Evolutionary conservation across 2,888 invertebrate species (phyloP).

Genomic region (Eupeodes luniger): DNA sequence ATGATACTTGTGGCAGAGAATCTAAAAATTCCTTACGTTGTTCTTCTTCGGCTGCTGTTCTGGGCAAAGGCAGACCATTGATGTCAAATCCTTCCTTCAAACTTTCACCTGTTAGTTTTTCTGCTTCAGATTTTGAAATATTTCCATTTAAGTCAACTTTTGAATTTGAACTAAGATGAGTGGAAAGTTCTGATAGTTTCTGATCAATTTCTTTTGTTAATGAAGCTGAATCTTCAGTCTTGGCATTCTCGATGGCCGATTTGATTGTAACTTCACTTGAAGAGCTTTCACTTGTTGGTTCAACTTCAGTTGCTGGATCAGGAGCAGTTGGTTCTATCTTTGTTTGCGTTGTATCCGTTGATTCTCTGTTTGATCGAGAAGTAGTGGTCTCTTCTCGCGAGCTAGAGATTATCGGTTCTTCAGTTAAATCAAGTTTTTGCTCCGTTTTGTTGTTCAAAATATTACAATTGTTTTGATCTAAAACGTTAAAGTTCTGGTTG

Average conservation of each 20-base stretch:
- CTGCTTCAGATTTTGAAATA: constrained; percentile 28
- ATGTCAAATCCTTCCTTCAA: constrained; percentile 52
- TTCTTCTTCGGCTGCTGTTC: constrained; percentile 81
- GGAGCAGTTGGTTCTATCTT: constrained; percentile 20
- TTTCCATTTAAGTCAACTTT: constrained; percentile 66
- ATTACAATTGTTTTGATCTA: not conserved
- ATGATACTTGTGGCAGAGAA: constrained; percentile 81
- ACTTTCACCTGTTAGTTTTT: not conserved
- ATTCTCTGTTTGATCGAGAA: not conserved
- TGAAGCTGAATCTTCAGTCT: constrained; percentile 65
- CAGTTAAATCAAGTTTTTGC: not conserved
- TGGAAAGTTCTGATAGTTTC: constrained; percentile 58
- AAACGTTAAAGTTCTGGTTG: not conserved
- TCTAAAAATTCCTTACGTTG: constrained; percentile 82
- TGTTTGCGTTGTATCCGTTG: constrained; percentile 33
- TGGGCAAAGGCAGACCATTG: constrained; percentile 81
- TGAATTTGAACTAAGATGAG: constrained; percentile 39
- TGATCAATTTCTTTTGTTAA: constrained; percentile 67
- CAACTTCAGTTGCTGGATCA: constrained; percentile 8
- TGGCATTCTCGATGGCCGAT: constrained; percentile 35
- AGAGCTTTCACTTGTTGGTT: not conserved
- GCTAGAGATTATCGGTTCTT: not conserved
- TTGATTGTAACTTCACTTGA: constrained; percentile 1
- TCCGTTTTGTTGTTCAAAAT: not conserved
- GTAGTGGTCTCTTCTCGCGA: not conserved